Evolutionary conservation across 2,888 invertebrate species (phyloP).

Genomic region (Euplexia lucipara): DNA sequence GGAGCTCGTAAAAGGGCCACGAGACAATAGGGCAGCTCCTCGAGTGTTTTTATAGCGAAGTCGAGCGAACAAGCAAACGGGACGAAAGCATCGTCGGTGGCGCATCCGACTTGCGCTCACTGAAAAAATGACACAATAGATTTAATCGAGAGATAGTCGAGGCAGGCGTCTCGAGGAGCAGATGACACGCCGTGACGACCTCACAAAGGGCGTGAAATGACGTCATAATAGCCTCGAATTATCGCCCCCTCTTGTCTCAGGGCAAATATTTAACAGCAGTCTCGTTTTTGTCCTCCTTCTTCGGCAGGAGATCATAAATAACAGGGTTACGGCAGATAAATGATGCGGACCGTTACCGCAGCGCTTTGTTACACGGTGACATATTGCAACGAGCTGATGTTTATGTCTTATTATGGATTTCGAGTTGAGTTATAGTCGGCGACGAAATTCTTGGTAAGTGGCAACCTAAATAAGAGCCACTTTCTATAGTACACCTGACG

Average conservation of each 20-base stretch:
- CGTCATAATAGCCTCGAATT: constrained; percentile 91
- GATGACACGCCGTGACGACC: constrained; percentile 90
- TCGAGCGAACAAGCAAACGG: constrained; percentile 86
- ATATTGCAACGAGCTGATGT: constrained; percentile 88
- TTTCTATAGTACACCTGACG: constrained; percentile 44
- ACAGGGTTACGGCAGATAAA: constrained; percentile 87
- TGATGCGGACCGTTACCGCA: constrained; percentile 89
- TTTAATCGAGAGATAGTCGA: constrained; percentile 89
- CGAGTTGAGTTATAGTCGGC: constrained; percentile 77
- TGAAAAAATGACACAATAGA: constrained; percentile 90
- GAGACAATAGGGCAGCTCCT: constrained; percentile 89
- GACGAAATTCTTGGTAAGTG: constrained; percentile 73
- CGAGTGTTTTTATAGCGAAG: constrained; percentile 87
- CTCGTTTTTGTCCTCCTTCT: constrained; percentile 88
- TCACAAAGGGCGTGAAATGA: constrained; percentile 91
- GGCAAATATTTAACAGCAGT: constrained; percentile 90
- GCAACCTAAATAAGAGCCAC: constrained; percentile 58
- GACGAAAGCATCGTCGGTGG: constrained; percentile 90
- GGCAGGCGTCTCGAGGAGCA: constrained; percentile 90
- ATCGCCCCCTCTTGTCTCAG: constrained; percentile 90
- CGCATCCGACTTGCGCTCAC: constrained; percentile 87
- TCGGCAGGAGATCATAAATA: constrained; percentile 89
- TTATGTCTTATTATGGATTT: constrained; percentile 89
- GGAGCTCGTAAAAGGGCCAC: constrained; percentile 88
- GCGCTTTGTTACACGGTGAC: constrained; percentile 86